phyloP scores from a whole-genome alignment of 2,113 vertebrate species.

The Tiliqua scincoides region DNA sequence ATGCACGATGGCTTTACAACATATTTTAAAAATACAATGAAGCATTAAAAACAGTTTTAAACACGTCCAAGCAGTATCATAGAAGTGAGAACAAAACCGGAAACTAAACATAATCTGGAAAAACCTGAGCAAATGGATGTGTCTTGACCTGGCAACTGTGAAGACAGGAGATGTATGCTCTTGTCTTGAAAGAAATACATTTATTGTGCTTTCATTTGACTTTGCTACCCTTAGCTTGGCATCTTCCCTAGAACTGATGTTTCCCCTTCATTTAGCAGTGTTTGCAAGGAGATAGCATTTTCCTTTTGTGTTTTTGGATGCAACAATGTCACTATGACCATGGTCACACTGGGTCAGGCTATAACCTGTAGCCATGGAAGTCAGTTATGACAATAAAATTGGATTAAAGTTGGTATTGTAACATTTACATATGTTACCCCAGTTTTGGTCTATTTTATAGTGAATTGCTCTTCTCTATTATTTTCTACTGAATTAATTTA shows the following conservation, averaged over 20 bases:
- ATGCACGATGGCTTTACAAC: too few species aligned
- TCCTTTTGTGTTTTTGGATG: constrained; percentile 52
- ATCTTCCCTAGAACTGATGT: constrained; percentile 59
- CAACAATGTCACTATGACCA: constrained; percentile 65
- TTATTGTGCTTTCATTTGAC: not conserved
- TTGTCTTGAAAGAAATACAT: not conserved
- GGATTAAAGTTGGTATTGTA: not conserved
- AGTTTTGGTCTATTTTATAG: not conserved
- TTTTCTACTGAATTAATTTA: not conserved
- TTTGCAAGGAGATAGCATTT: constrained; percentile 60
- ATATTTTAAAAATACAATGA: too few species aligned
- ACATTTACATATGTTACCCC: not conserved
- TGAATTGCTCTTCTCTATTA: not conserved
- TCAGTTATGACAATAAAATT: not conserved
- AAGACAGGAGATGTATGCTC: not conserved
- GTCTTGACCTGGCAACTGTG: not conserved
- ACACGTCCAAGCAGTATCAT: too few species aligned
- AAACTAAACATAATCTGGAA: too few species aligned
- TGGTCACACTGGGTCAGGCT: constrained; percentile 48
- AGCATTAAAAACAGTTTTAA: too few species aligned
- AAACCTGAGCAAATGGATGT: too few species aligned
- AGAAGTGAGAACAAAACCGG: too few species aligned
- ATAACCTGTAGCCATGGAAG: too few species aligned
- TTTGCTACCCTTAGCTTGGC: not conserved
- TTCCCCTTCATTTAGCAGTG: constrained; percentile 56